Evolutionary conservation across 2,797 vertebrate species (phyloP), one percentile per base, ranked within the genome.

Genomic region (Bradypodion ventrale): DNA sequence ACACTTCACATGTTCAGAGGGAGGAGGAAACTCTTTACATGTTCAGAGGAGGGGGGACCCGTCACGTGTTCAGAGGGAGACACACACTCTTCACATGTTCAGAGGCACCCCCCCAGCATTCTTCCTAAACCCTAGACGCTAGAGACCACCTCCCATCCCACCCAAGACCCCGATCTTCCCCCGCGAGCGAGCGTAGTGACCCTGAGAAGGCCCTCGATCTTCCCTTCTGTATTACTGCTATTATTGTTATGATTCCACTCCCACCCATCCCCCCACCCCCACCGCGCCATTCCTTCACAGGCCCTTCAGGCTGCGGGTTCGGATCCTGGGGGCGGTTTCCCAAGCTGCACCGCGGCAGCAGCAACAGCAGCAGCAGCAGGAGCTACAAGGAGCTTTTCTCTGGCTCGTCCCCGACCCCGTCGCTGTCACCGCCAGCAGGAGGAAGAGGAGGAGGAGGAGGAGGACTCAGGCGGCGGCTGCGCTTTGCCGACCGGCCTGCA

Each of bases 331-430:
- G 90, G 84, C 90, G 92, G 68, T 82, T 92, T 95, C 95, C 95
- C 95, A 94, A 85, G 91, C 88, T 94, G 93, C 95, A 92, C 78
- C 83, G 93, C 92, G 95, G 78, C 92, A 92, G 83, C 42, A 12
- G 60, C 63, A 12, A 52, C 40, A 59, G n/a, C n/a, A n/a, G n/a
- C n/a, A n/a, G n/a, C n/a, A n/a, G n/a, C n/a, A n/a, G n/a, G n/a
- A n/a, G n/a, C n/a, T n/a, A n/a, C n/a, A n/a, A n/a, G n/a, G n/a
- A n/a, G n/a, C n/a, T n/a, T n/a, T 75, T 83, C 32, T 79, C 94
- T 94, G 94, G 93, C 93, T 80, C 92, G 88, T n/a, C 88, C 88
- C 89, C 92, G 88, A n/a, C 88, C 88, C 89, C 83, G 90, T 92
- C 89, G 92, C 91, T 92, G 92, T 92, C 92, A 92, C 90, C 89